Evolutionary conservation across 2,797 vertebrate species (phyloP).

Genomic region (Oreochromis grahami): DNA sequence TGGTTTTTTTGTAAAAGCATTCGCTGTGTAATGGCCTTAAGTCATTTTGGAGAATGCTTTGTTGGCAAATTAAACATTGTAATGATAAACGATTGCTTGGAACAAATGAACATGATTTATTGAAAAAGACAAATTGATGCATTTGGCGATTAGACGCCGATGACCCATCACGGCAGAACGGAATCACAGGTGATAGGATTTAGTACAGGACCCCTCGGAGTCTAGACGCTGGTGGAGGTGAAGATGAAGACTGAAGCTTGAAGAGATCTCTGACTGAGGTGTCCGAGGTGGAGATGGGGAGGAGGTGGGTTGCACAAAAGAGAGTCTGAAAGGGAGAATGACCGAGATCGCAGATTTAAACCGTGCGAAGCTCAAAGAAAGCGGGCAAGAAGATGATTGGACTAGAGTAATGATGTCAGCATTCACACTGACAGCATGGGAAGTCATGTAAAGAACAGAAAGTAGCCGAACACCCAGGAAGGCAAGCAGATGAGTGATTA

Average conservation of each 20-base stretch:
- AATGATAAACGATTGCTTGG: not conserved
- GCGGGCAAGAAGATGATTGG: not conserved
- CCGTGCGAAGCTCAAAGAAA: not conserved
- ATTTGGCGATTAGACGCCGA: not conserved
- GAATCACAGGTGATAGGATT: not conserved
- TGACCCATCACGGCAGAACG: not conserved
- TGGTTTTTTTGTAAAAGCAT: rapidly evolving
- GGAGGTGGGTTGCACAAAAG: not conserved
- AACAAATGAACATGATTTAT: not conserved
- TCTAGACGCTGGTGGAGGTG: not conserved
- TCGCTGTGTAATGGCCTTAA: not conserved
- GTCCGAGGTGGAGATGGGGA: not conserved
- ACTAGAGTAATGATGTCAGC: not conserved
- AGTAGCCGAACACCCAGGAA: not conserved
- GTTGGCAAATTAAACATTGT: not conserved
- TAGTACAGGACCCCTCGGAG: not conserved
- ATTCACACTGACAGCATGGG: not conserved
- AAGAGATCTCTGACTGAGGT: not conserved
- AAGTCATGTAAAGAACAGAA: not conserved
- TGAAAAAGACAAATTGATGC: not conserved
- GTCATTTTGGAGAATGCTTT: not conserved
- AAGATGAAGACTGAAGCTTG: not conserved
- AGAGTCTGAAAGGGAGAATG: not conserved
- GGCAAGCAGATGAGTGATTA: not conserved
- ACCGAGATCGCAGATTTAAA: not conserved